Conservation (phyloP, 2,797 vertebrate species). For the Anolis apletophallus region DNA sequence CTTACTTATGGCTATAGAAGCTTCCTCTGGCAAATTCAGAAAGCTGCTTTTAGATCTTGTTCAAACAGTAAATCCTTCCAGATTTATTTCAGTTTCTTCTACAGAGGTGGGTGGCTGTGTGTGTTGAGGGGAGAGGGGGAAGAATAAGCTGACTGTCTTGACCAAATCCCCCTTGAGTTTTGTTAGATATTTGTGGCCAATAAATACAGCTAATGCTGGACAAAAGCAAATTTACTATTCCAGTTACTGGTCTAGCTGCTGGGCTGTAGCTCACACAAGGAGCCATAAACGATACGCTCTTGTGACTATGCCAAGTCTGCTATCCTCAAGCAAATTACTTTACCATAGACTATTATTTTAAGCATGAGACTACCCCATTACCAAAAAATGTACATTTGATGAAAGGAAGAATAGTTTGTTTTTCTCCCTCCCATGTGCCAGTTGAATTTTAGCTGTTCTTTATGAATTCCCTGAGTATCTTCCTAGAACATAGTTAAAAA, state of each 20-base stretch:
- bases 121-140: slow-evolving; percentile 38
- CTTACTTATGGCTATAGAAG: slow-evolving; percentile 75
- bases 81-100: slow-evolving; percentile 70
- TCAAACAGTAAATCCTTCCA: slow-evolving; percentile 71
- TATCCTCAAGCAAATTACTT: slow-evolving; percentile 15
- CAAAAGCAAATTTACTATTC: slow-evolving; percentile 76
- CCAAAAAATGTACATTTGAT: slow-evolving; percentile 18
- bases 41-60: slow-evolving; percentile 77
- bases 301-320: slow-evolving; percentile 43
- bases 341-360: slow-evolving; percentile 59
- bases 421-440: slow-evolving; percentile 44
- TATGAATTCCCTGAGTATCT: slow-evolving; percentile 54
- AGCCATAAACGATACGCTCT: slow-evolving; percentile 34
- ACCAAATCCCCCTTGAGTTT: slow-evolving; percentile 77
- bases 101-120: too few species aligned
- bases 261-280: slow-evolving; percentile 62
- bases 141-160: slow-evolving; percentile 67
- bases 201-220: slow-evolving; percentile 74
- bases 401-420: neutral
- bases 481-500: slow-evolving; percentile 38
- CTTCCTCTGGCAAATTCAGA: slow-evolving; percentile 74
- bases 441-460: slow-evolving; percentile 43
- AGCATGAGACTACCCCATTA: slow-evolving; percentile 38
- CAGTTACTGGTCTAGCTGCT: slow-evolving; percentile 64
- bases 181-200: slow-evolving; percentile 71